Evolutionary conservation across 2,888 invertebrate species (phyloP).

Genomic region (Adela reaumurella): DNA sequence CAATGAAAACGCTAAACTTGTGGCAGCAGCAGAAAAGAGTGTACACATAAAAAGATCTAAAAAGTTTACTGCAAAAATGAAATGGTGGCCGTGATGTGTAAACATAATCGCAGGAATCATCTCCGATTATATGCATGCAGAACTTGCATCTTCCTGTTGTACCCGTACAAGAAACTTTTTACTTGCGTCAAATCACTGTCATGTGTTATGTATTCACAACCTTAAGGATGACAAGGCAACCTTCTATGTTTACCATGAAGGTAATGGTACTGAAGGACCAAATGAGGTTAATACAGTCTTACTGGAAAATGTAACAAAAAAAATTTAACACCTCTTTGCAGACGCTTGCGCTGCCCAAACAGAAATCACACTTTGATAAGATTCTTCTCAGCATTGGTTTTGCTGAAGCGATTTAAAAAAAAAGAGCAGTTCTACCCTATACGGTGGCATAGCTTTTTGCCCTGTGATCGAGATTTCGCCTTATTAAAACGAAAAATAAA

Average conservation of each 20-base stretch:
- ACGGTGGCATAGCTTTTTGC: too few species aligned
- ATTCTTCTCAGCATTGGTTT: too few species aligned
- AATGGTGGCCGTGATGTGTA: background rate
- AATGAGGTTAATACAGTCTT: background rate
- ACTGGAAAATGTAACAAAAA: background rate
- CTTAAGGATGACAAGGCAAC: background rate
- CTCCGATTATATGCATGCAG: slow-evolving; percentile 9
- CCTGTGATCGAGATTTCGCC: too few species aligned
- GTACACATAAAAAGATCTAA: slow-evolving; percentile 14
- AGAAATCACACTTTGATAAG: too few species aligned
- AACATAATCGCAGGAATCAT: too few species aligned
- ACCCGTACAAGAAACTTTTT: slow-evolving; percentile 18
- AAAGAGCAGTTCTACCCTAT: too few species aligned
- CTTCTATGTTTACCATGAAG: slow-evolving; percentile 1
- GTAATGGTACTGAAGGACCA: background rate
- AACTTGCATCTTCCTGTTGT: slow-evolving; percentile 13
- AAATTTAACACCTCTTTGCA: too few species aligned
- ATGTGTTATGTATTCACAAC: background rate
- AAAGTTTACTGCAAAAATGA: slow-evolving; percentile 8
- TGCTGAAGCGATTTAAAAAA: too few species aligned
- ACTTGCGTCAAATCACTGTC: slow-evolving; percentile 11
- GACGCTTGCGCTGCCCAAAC: too few species aligned
- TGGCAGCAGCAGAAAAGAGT: slow-evolving; percentile 13
- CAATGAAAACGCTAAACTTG: slow-evolving; percentile 13
- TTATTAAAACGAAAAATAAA: too few species aligned